Evolutionary conservation across 2,888 invertebrate genomes (phyloP), one percentile per base, ranked within the genome.

Genomic region (Andrena dorsata): DNA sequence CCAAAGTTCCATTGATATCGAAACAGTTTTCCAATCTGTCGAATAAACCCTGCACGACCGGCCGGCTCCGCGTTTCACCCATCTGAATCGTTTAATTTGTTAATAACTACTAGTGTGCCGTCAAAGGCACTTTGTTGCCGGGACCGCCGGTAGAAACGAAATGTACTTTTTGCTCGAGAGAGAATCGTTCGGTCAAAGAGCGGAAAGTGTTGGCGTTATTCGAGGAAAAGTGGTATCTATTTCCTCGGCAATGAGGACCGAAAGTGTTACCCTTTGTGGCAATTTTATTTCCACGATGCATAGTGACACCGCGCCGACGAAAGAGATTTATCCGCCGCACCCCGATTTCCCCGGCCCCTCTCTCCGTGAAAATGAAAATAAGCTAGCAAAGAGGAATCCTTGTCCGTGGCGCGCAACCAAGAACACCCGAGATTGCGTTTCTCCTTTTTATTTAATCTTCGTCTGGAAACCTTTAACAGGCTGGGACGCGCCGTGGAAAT

Each of bases 11-110:
- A 69, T 63, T n/a, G 76, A 69, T 51, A 71, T 10, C 49, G 71
- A 41, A 63, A 78, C 73, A 51, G 35, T 61, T 73, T 41, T 74
- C 61, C 53, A 73, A 68, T 78, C 51, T 20, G 61, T 47, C 60
- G 66, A 47, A 51, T 32, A 68, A 49, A 68, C 65, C 53, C 64
- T 6, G 41, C 4, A 2, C 64, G 16, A 41, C 23, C 30, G 26
- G 13, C 8, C 58, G 20, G 35, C 60, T 66, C n/a, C 49, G 53
- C 28, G 13, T n/a, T 23, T 47, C 35, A n/a, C 16, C 35, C 32
- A 6, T 30, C 7, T 10, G 20, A 26, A n/a, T 16, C 49, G 58
- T 64, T 77, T 35, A 66, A 65, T 65, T 51, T 28, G 10, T 63
- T 63, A 49, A 68, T 68, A 75, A 66, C 58, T 26, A 28, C 32